Evolutionary conservation across 2,113 vertebrate species (phyloP).

Genomic region (Thomomys bottae): DNA sequence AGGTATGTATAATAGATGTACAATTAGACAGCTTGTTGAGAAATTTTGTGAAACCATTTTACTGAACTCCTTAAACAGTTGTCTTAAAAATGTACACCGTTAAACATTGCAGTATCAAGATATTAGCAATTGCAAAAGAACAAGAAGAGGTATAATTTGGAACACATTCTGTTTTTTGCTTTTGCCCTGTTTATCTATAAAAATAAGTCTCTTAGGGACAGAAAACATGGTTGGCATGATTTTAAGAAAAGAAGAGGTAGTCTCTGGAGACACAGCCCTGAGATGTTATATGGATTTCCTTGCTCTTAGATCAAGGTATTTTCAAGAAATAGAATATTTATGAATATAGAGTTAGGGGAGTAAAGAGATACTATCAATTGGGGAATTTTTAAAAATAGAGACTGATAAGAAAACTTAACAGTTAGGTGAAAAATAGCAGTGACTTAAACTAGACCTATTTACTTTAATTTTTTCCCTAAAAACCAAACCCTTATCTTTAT

Average conservation of each 20-base stretch:
- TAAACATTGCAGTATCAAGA: neutral
- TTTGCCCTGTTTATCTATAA: neutral
- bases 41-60: slow-evolving; percentile 10
- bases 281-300: slow-evolving; percentile 37
- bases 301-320: slow-evolving; percentile 62
- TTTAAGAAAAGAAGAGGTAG: neutral
- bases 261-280: neutral
- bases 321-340: slow-evolving; percentile 65
- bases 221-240: slow-evolving; percentile 17
- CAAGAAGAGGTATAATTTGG: slow-evolving; percentile 5
- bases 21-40: neutral
- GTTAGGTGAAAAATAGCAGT: neutral
- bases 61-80: neutral
- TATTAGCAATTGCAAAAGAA: slow-evolving; percentile 49
- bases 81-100: neutral
- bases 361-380: neutral
- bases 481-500: neutral
- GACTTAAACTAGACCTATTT: slow-evolving; percentile 28
- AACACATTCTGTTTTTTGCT: slow-evolving; percentile 5
- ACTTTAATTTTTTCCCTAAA: neutral
- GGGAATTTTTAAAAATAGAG: slow-evolving; percentile 39
- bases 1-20: neutral
- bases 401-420: slow-evolving; percentile 50
- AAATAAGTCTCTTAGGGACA: neutral
- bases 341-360: slow-evolving; percentile 31